phyloP scores from a whole-genome alignment of 2,113 vertebrate species.

The Lepidothrix coronata region DNA sequence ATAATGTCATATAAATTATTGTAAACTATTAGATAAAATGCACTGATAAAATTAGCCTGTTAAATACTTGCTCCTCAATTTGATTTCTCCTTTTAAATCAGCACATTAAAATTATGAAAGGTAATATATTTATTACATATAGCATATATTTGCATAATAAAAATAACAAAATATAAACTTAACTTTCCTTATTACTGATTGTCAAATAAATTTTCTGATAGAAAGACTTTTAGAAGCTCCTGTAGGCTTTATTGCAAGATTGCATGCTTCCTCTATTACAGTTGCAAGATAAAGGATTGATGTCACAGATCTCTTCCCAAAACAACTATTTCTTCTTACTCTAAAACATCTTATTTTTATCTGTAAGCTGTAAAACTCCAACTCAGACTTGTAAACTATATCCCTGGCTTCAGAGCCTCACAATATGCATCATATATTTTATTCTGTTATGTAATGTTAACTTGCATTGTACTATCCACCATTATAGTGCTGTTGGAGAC shows the following conservation, averaged over 20 bases:
- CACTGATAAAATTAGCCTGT: slow-evolving; percentile 16
- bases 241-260: neutral
- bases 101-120: neutral
- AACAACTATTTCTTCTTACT: neutral
- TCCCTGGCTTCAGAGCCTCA: rapidly evolving
- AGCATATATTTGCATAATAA: neutral
- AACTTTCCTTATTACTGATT: neutral
- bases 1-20: slow-evolving; percentile 28
- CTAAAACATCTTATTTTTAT: neutral
- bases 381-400: neutral
- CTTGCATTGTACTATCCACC: neutral
- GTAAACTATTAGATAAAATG: slow-evolving; percentile 27
- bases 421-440: rapidly evolving
- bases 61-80: neutral
- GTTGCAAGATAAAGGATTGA: neutral
- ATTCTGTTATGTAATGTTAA: neutral
- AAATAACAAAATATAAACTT: slow-evolving; percentile 13
- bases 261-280: rapidly evolving
- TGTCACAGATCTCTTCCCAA: neutral
- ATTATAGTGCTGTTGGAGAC: neutral
- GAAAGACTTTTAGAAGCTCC: neutral
- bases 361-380: neutral
- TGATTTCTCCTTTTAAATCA: slow-evolving; percentile 2
- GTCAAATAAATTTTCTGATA: slow-evolving; percentile 33
- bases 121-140: neutral